Evolutionary conservation across 1,140 invertebrate species (phyloP).

Genomic region (Sipha flava): DNA sequence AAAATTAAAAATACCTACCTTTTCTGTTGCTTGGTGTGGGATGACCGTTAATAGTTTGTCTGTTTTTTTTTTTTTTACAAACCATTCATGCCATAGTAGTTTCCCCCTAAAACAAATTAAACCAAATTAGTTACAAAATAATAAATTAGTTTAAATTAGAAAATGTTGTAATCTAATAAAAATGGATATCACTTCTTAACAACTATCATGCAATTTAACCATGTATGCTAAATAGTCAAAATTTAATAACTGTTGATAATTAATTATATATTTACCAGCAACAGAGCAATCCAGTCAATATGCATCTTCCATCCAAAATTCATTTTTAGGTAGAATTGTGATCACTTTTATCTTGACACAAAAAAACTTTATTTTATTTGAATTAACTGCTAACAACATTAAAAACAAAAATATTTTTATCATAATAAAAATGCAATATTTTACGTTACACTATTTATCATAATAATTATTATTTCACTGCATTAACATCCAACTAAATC

Average conservation of each 20-base stretch:
- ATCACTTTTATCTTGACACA: not conserved
- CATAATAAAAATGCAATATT: too few relatives aligned
- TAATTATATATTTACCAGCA: not conserved
- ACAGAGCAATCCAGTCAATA: not conserved
- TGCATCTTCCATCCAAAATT: not conserved
- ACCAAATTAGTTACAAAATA: not conserved
- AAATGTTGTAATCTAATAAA: too few relatives aligned
- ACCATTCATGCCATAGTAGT: slow-evolving; percentile 7
- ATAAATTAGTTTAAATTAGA: not conserved
- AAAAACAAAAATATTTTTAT: too few relatives aligned
- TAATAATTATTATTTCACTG: too few relatives aligned
- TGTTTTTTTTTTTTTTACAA: not conserved
- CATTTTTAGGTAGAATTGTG: not conserved
- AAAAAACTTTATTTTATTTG: too few relatives aligned
- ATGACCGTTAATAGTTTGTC: not conserved
- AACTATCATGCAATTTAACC: too few relatives aligned
- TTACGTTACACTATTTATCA: too few relatives aligned
- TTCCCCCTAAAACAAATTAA: not conserved
- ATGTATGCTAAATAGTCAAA: too few relatives aligned
- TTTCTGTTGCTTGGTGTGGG: slow-evolving; percentile 3
- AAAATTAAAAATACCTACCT: not conserved
- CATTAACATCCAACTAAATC: too few relatives aligned
- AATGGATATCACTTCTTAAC: too few relatives aligned
- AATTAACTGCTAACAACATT: too few relatives aligned
- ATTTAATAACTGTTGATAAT: too few relatives aligned